Base-by-base conservation (phyloP, 2,113 vertebrate species). In the Myiozetetes cayanensis region DNA sequence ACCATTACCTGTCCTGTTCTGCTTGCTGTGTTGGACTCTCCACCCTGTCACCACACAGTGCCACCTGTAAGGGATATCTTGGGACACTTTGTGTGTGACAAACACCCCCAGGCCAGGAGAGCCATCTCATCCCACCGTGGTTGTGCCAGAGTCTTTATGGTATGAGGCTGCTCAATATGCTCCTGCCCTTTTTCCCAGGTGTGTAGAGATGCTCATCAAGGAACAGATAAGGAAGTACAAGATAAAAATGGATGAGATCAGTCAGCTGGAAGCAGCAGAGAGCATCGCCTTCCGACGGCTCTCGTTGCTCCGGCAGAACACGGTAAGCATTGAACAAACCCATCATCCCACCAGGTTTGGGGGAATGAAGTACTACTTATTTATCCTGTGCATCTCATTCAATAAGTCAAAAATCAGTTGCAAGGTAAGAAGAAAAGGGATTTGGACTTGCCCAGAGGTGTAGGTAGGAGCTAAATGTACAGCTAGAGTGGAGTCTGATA, bases 231-330 rank as follows among this genome's bases (percentile, higher is more conserved):
- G 99, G 90, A 98, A 97, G 80, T 99, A 99, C 98, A 99, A 98
- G 72, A 97, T 99, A 85, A 99, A 99, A 97, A 99, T 99, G 99
- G 98, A 99, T 50, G 99, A 99, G 95, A 99, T 99, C 52, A 99
- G 44, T 95, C 99, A 99, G 97, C 97, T 99, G 94, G 99, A 99
- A 96, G 99, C 98, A 2, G 99, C 98, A 0, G 99, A 99, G 96
- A 98, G 97, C 74, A 96, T 99, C 1, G 99, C 99, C 3, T 98
- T 98, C 13, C 99, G 98, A 58, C 97, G 99, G 75, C 98, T 99
- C 23, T 99, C 99, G 0, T 98, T 99, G 50, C 98, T 99, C 87
- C 98, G 98, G 49, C 98, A 99, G 95, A 99, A 98, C 85, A 98
- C 98, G 67, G 99, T 99, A 84, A 98, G 98, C 31, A 6, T 30